These are phyloP conservation scores for Eupithecia inturbata DNA, from an alignment of 2,888 invertebrate species.

Conservation along the genomic window DNA sequence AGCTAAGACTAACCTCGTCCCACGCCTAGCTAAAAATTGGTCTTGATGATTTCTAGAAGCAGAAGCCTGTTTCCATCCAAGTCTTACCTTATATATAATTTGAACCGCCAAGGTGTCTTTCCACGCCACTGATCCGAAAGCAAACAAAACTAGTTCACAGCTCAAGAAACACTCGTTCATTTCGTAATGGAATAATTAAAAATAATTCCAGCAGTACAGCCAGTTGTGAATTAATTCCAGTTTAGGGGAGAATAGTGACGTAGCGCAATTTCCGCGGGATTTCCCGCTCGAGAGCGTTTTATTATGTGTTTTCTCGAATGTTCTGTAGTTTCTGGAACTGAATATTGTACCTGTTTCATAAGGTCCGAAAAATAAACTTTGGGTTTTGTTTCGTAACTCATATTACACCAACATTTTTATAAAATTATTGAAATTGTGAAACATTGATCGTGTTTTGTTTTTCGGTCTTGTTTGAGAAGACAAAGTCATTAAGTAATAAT, in stretches of 20 bases:
- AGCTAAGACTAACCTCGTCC: too few species aligned
- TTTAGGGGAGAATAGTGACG: conserved; percentile 34
- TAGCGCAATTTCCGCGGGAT: conserved; percentile 36
- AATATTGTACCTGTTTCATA: not conserved
- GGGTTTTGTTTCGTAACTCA: too few species aligned
- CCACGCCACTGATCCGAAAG: not conserved
- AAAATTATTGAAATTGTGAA: not conserved
- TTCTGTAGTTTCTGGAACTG: conserved; percentile 32
- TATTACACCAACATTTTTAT: too few species aligned
- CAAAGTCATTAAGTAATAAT: too few species aligned
- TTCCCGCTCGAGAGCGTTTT: conserved; percentile 34
- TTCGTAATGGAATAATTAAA: conserved; percentile 30
- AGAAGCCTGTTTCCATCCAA: not conserved
- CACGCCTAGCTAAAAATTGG: not conserved
- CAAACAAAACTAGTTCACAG: conserved; percentile 20
- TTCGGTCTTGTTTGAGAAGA: not conserved
- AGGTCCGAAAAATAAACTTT: too few species aligned
- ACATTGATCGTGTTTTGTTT: not conserved
- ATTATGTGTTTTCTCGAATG: conserved; percentile 37
- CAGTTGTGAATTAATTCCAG: conserved; percentile 35
- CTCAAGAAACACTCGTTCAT: conserved; percentile 25
- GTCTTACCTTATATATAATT: not conserved
- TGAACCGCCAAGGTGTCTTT: not conserved
- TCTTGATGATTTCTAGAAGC: not conserved
- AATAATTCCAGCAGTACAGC: conserved; percentile 32